Conservation (phyloP, 1,140 invertebrate genomes). For the Lanistes nyassanus region DNA sequence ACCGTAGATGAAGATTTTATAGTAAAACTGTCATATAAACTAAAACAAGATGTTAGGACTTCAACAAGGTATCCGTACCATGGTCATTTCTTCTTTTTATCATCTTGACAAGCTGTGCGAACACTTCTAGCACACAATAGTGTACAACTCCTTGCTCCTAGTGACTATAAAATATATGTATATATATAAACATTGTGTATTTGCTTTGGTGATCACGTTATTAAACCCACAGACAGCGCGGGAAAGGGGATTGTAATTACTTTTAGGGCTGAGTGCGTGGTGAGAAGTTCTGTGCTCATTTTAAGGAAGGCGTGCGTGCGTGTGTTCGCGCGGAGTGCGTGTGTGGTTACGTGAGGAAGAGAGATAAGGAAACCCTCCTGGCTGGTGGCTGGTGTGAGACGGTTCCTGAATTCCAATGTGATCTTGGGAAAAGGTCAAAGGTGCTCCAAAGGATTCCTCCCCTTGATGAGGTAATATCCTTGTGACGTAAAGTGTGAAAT, state of each 20-base stretch:
- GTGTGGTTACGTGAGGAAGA: not conserved
- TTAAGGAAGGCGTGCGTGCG: slow-evolving; percentile 11
- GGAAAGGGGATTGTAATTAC: not conserved
- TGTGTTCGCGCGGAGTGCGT: slow-evolving; percentile 12
- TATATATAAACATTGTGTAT: not conserved
- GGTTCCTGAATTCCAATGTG: not conserved
- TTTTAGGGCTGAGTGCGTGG: not conserved
- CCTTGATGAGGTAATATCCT: not conserved
- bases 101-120: no score
- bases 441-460: not conserved
- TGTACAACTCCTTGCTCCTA: no score
- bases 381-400: no score
- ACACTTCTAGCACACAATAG: no score
- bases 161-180: not conserved
- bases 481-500: not conserved
- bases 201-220: not conserved
- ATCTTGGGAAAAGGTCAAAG: not conserved
- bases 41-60: no score
- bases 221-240: not conserved
- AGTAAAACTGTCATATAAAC: no score
- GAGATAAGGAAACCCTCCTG: not conserved
- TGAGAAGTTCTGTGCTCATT: slow-evolving; percentile 9
- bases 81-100: no score
- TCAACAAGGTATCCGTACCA: no score
- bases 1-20: no score